Evolutionary conservation across 2,888 invertebrate species (phyloP), one percentile per base, ranked within the genome.

Genomic region (Nomada hirtipes): DNA sequence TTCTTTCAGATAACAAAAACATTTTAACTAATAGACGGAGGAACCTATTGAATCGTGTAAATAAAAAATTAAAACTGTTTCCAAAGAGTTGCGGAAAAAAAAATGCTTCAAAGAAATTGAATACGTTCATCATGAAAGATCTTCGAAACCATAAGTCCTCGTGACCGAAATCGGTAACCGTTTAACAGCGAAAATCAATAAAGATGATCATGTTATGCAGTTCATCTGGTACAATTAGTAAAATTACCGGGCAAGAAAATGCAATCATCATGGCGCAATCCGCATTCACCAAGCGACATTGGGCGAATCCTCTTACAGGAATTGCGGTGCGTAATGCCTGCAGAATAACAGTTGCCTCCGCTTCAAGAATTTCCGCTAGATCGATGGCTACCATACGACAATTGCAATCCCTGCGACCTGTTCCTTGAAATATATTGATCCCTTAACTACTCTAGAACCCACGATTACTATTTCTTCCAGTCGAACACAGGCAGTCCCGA

Each of bases 281-380:
- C 44, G 29, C 13, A 52, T 77, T 85, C 63, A 74, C 53, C 52
- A 18, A 36, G 10, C 55, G 75, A 63, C 68, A 59, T 52, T 68
- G 53, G 79, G 1, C 26, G 77, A 85, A 86, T 86, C 85, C 82
- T 79, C 82, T 86, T 85, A 87, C 76, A 60, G 44, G 60, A 74
- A 77, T 87, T 82, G 83, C 76, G 65, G 71, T 18, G 63, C 59
- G 75, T 20, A 57, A 52, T 61, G 61, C 44, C 61, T 60, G 42
- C 64, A 57, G 71, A 57, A 86, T 47, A 68, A 73, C 53, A 50
- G 52, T 59, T 36, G 44, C 23, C 13, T 23, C 4, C 23, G 55
- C 4, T 15, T 50, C 50, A 63, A 69, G 63, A 70, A 60, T 68
- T 63, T 36, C 63, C 23, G 44, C n/a, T 42, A 36, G 52, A 64